Base-by-base conservation (phyloP, 2,888 invertebrate genomes). In the Dicycla oo region DNA sequence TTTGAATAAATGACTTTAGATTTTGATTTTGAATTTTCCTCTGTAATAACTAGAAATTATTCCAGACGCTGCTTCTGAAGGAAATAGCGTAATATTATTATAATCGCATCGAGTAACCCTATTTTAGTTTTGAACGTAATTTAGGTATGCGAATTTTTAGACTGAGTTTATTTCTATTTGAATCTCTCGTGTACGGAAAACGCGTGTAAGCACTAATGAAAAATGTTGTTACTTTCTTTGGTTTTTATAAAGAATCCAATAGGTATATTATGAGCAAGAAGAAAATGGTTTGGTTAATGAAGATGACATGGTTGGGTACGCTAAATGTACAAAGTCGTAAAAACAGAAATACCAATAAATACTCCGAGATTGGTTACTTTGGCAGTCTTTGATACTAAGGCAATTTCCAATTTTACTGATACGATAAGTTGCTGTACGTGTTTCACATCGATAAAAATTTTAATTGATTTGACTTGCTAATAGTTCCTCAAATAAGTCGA, bases 11-110 rank as follows among this genome's bases (percentile, higher is more conserved):
- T n/a, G n/a, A n/a, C n/a, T n/a, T n/a, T n/a, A n/a, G n/a, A n/a
- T n/a, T n/a, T n/a, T n/a, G n/a, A n/a, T n/a, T n/a, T n/a, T n/a
- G n/a, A n/a, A n/a, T n/a, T 89, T 89, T 88, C 86, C 88, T 81
- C 82, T 75, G 78, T 87, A 87, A 88, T 88, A 89, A 88, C 81
- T 87, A 75, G 81, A 85, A 88, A 88, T 89, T 87, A 87, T 86
- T 87, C 84, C 80, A 62, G 69, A 57, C 69, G 73, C 62, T 82
- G 83, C 75, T 78, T 81, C 77, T 73, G 69, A 82, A 78, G 81
- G 78, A 82, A 85, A 84, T 80, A 76, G 65, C 83, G 81, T 86
- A 84, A 87, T 88, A 83, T 87, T 89, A 87, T 89, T 85, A 83
- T 76, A 84, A 83, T 80, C 81, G 66, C 81, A 81, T 81, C 51